These are phyloP conservation scores for Phyllostomus discolor DNA, from an alignment of 2,113 vertebrate species.

Conservation along the genomic window DNA sequence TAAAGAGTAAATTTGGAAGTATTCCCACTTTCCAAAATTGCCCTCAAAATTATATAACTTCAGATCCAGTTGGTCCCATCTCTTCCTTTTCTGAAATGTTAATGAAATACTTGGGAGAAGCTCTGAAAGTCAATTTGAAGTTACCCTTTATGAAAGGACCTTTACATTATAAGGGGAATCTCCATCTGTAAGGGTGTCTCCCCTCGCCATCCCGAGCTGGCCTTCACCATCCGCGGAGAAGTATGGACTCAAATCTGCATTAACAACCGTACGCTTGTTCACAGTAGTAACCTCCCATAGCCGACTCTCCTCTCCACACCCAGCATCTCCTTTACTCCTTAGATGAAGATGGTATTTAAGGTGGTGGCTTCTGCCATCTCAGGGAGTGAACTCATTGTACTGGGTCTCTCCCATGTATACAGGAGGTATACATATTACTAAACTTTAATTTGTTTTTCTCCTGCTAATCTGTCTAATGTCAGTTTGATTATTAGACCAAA, in stretches of 20 bases:
- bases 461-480: background rate
- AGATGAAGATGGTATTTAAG: background rate
- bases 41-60: background rate
- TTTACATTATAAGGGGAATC: background rate
- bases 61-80: background rate
- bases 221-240: background rate
- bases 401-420: background rate
- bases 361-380: background rate
- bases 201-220: background rate
- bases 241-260: background rate
- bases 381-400: background rate
- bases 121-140: background rate
- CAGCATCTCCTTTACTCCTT: background rate
- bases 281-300: background rate
- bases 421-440: background rate
- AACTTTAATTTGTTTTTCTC: background rate
- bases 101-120: background rate
- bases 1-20: background rate
- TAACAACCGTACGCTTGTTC: background rate
- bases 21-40: background rate
- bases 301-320: background rate
- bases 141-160: background rate
- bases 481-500: background rate
- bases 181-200: background rate
- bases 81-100: background rate